phyloP scores from a whole-genome alignment of 2,113 vertebrate genomes.

The Corydoras maculifer region DNA sequence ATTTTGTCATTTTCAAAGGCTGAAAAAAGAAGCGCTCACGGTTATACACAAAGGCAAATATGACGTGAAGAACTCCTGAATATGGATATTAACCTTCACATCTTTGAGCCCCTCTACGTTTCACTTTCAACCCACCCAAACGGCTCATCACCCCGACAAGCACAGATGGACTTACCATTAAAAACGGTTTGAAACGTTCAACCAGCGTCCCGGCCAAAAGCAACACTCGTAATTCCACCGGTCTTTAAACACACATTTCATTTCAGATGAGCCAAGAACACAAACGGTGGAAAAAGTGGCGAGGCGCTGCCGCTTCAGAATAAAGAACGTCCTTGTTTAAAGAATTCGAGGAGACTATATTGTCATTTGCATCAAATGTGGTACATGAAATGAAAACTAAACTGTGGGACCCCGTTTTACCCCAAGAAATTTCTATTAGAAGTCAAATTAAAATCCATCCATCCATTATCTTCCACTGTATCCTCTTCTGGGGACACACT shows the following conservation, averaged over 20 bases:
- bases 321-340: too few species aligned
- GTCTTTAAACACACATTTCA: constrained; percentile 46
- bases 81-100: not conserved
- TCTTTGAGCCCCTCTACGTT: not conserved
- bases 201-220: not conserved
- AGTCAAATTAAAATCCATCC: too few species aligned
- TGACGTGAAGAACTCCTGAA: constrained; percentile 14
- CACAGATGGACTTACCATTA: constrained; percentile 6
- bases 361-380: too few species aligned
- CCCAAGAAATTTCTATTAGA: too few species aligned
- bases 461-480: too few species aligned
- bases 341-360: too few species aligned
- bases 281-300: constrained; percentile 22
- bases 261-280: constrained; percentile 39
- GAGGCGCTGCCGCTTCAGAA: not conserved
- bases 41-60: not conserved
- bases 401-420: too few species aligned
- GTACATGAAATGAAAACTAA: too few species aligned
- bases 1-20: not conserved
- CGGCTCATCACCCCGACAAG: not conserved
- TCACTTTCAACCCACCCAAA: constrained; percentile 6
- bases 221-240: constrained; percentile 49
- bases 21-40: not conserved
- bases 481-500: too few species aligned
- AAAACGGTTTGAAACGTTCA: too few species aligned